Evolutionary conservation across 1,140 invertebrate genomes (phyloP).

Genomic region (Drosophila seguyi): DNA sequence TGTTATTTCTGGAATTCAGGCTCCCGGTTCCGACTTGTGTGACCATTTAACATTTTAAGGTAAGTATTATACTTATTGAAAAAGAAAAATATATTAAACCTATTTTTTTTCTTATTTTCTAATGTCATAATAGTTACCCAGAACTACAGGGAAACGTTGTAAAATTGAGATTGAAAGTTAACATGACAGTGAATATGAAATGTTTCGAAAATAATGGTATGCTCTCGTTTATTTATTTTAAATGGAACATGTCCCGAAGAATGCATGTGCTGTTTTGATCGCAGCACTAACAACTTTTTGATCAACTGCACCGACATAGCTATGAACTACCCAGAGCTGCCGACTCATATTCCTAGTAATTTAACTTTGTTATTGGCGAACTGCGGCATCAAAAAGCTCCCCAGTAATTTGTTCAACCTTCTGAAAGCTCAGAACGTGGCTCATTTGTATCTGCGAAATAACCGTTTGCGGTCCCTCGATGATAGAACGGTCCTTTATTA

Average conservation of each 20-base stretch:
- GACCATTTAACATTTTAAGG: neutral
- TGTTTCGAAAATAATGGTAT: no score
- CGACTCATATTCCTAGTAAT: neutral
- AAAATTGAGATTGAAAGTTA: neutral
- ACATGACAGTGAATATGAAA: no score
- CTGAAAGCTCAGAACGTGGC: neutral
- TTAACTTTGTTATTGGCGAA: neutral
- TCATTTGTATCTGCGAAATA: neutral
- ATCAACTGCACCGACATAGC: neutral
- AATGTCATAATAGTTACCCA: neutral
- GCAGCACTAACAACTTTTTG: neutral
- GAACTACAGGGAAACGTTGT: neutral
- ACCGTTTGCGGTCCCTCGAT: neutral
- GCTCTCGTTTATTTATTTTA: no score
- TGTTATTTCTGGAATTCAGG: neutral
- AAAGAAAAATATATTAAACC: no score
- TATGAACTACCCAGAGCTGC: neutral
- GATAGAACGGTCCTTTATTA: no score
- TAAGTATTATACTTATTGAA: no score
- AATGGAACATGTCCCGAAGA: no score
- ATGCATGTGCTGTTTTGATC: no score
- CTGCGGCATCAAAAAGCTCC: neutral
- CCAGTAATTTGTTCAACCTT: neutral
- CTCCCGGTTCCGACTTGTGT: neutral
- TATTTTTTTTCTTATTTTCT: no score